Evolutionary conservation across 30 jellyfish, hydroid and myxozoan species (phyloP).

Genomic region (Aurelia sp.): DNA sequence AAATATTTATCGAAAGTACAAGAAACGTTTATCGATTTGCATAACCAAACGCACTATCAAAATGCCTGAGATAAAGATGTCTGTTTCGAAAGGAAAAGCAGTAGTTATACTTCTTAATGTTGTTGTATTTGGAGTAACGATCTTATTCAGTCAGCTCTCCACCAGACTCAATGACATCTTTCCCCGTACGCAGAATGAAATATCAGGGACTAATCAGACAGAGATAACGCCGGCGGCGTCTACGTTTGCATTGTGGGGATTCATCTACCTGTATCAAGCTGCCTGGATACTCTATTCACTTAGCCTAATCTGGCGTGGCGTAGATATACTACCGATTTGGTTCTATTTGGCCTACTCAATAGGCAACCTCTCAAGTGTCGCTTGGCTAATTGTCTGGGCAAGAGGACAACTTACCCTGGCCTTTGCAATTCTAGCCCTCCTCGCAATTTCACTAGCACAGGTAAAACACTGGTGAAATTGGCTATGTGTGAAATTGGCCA

Average conservation of each 20-base stretch:
- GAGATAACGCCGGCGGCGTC: constrained; percentile 86
- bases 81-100: constrained; percentile 13
- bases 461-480: too few species aligned
- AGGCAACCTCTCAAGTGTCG: constrained; percentile 53
- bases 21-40: not conserved
- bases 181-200: constrained; percentile 61
- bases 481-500: too few species aligned
- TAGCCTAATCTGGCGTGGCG: constrained; percentile 54
- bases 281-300: constrained; percentile 80
- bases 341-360: constrained; percentile 69
- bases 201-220: constrained; percentile 34
- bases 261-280: constrained; percentile 74
- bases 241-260: constrained; percentile 86
- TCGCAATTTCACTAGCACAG: constrained; percentile 60
- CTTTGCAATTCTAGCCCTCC: constrained; percentile 53
- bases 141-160: constrained; percentile 61
- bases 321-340: constrained; percentile 71
- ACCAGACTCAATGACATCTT: constrained; percentile 38
- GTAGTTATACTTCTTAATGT: constrained; percentile 35
- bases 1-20: too few species aligned
- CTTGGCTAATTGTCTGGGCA: constrained; percentile 89
- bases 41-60: not conserved
- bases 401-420: constrained; percentile 49
- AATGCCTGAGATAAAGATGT: not conserved
- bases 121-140: constrained; percentile 10